Base-by-base conservation (phyloP, 2,888 invertebrate species). In the Graphium colonna region DNA sequence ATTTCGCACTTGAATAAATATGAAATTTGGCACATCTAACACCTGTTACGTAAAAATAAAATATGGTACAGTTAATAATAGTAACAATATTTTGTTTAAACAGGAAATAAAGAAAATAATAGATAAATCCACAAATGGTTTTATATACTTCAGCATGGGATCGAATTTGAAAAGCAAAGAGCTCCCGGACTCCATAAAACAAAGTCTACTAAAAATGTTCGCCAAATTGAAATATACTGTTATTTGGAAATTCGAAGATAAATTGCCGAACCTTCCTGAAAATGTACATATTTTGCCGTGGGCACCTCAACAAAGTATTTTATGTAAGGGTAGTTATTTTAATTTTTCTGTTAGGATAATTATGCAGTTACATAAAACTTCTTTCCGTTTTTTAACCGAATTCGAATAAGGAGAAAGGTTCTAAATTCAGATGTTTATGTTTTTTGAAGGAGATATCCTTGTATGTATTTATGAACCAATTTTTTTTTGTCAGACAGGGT, bases 251-350 rank as follows among this genome's bases (percentile, higher is more conserved):
- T 79, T 76, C 57, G 80, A 79, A 57, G 71, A 71, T 21, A 50
- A 57, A 0, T 45, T 78, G 18, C 67, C 74, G 0, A 64, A 75
- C 28, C n/a, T 67, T 3, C 85, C 88, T 0, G 64, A 68, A 5
- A 91, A 91, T 60, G 79, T 91, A 0, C 76, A 82, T 49, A 68
- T 90, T 0, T 46, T 79, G 7, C 60, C 77, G 4, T 91, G 90
- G 85, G 76, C 83, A 10, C 86, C 88, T 1, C 88, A 90, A 58
- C 71, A 66, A 13, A 73, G 76, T 41, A 74, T 83, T 26, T 58
- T 82, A 40, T 71, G 82, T 78, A 59, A 62, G 55, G 39, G n/a
- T 10, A n/a, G 42, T 44, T n/a, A 56, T 39, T 13, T 28, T 31
- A 7, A 9, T 31, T 3, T 31, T 10, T 31, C 3, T 10, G 8